Conservation (phyloP, 2,888 invertebrate species). For the Opisthograptis luteolata region DNA sequence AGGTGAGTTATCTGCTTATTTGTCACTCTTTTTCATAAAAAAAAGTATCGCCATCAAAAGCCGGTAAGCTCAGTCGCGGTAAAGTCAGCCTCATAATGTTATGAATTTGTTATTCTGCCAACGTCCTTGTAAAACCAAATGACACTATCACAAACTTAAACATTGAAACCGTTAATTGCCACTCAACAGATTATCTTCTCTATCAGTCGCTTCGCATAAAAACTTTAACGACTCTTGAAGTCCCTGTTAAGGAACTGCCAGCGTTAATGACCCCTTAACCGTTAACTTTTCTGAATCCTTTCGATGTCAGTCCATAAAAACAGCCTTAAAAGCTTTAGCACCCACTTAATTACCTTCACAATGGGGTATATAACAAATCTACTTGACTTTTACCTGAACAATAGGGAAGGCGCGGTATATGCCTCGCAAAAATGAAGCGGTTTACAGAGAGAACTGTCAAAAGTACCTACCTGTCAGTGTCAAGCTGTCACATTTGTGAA, state of each 20-base stretch:
- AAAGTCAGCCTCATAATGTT: no score
- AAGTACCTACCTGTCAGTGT: no score
- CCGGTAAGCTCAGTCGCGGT: no score
- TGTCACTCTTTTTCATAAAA: no score
- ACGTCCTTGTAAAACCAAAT: no score
- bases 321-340: conserved; percentile 34
- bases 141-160: neutral
- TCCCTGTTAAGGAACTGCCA: conserved; percentile 22
- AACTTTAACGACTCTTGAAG: conserved; percentile 15
- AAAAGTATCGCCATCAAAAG: no score
- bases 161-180: conserved; percentile 5
- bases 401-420: conserved; percentile 3
- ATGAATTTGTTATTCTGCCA: no score
- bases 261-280: conserved; percentile 29
- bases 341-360: conserved; percentile 38
- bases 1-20: no score
- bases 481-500: no score
- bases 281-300: conserved; percentile 37
- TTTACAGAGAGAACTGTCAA: no score
- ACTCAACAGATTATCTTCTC: conserved; percentile 20
- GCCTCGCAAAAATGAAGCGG: no score
- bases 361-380: conserved; percentile 33
- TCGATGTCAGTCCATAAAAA: conserved; percentile 39
- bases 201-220: conserved; percentile 16
- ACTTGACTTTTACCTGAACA: conserved; percentile 25